Evolutionary conservation across 2,113 vertebrate species (phyloP).

Genomic region (Nibea albiflora): DNA sequence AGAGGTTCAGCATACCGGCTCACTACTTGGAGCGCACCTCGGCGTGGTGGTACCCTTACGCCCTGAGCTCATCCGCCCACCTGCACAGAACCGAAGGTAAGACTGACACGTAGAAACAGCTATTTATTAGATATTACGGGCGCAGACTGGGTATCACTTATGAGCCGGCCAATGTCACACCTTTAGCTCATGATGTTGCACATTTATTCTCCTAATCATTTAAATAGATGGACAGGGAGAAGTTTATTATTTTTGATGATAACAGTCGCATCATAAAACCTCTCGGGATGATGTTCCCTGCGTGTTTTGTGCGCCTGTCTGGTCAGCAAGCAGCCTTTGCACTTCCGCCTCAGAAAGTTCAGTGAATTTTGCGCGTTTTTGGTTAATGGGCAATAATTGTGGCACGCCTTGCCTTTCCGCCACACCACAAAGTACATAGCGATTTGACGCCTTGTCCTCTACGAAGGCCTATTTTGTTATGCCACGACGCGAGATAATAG

Average conservation of each 20-base stretch:
- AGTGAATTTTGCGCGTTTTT: constrained; percentile 21
- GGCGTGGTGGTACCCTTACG: constrained; percentile 98
- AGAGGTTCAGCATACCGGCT: constrained; percentile 94
- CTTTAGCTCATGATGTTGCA: neutral
- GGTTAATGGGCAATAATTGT: neutral
- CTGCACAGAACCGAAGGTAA: constrained; percentile 92
- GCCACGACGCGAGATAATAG: constrained; percentile 60
- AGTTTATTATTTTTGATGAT: neutral
- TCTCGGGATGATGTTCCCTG: neutral
- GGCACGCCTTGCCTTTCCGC: neutral
- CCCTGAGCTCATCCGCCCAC: constrained; percentile 89
- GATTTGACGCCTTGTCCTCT: constrained; percentile 40
- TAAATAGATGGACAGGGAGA: neutral
- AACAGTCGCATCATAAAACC: neutral
- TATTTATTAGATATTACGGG: neutral
- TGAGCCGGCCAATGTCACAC: too few relatives aligned
- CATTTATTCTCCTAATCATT: neutral
- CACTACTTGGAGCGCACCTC: constrained; percentile 95
- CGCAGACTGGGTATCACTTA: neutral
- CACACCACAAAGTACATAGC: neutral
- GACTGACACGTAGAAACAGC: constrained; percentile 21
- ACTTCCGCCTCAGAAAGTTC: neutral
- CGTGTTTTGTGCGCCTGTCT: neutral
- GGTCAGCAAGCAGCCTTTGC: neutral
- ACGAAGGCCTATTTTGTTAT: constrained; percentile 67